Percentiles rank a stretch among this genome's conserved stretches.
These are phyloP conservation scores for Psittacus erithacus DNA, from an alignment of 2,113 vertebrate genomes.

Conservation along the genomic window DNA sequence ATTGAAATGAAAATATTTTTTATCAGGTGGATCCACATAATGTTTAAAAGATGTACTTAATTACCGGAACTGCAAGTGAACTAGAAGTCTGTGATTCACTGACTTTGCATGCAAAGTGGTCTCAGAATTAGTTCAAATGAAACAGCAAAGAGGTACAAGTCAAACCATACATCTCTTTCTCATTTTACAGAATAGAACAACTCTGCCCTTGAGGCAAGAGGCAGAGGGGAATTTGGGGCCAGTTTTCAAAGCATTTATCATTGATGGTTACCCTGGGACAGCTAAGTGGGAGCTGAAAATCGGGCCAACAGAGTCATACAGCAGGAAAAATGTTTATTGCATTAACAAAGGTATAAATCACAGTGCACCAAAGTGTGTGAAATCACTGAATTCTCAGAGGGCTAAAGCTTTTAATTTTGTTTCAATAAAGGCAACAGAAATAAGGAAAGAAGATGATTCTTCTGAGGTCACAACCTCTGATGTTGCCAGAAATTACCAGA, in stretches of 20 bases:
- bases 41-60: not conserved
- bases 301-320: not conserved
- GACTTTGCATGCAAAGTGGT: not conserved
- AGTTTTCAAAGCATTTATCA: conserved; percentile 25
- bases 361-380: not conserved
- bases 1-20: not conserved
- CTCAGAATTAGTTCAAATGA: not conserved
- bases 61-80: not conserved
- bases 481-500: not conserved
- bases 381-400: not conserved
- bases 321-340: not conserved
- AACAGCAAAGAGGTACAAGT: not conserved
- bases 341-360: conserved; percentile 49
- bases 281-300: conserved; percentile 3
- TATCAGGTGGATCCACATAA: not conserved
- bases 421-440: not conserved
- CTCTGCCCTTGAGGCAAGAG: not conserved
- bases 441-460: not conserved
- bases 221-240: conserved; percentile 17
- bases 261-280: not conserved
- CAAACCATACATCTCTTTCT: not conserved
- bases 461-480: not conserved
- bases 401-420: conserved; percentile 20
- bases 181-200: not conserved
- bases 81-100: not conserved